These are phyloP conservation scores for Bombyx huttoni DNA, from an alignment of 2,888 invertebrate species.

Conservation along the genomic window DNA sequence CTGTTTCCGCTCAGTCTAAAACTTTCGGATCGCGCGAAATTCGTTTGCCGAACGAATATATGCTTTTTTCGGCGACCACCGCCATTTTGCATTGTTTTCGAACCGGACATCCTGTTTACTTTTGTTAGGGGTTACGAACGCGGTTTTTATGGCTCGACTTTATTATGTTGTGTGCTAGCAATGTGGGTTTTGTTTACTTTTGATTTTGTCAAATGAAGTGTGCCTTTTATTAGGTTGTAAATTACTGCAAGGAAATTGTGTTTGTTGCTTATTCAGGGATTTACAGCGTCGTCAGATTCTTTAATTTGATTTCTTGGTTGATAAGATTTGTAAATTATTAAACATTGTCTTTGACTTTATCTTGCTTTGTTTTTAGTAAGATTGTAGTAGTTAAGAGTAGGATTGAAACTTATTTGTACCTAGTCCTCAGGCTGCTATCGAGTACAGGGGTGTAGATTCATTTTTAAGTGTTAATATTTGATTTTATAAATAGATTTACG, in stretches of 20 bases:
- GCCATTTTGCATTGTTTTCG: constrained; percentile 44
- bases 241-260: not conserved
- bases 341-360: not conserved
- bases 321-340: not conserved
- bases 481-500: too few relatives aligned
- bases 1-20: constrained; percentile 31
- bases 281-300: not conserved
- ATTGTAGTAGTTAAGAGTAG: too few relatives aligned
- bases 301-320: not conserved
- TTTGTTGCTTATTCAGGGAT: not conserved
- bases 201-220: not conserved
- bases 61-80: constrained; percentile 25
- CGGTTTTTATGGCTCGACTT: constrained; percentile 29
- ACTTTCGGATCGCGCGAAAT: constrained; percentile 34
- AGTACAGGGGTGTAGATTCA: too few relatives aligned
- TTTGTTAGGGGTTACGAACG: constrained; percentile 27
- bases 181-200: not conserved
- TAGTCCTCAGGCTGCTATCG: too few relatives aligned
- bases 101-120: constrained; percentile 47
- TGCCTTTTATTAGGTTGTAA: not conserved
- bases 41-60: constrained; percentile 41
- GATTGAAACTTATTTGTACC: too few relatives aligned
- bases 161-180: constrained; percentile 19
- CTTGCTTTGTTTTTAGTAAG: too few relatives aligned
- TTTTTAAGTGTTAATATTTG: too few relatives aligned